These are phyloP conservation scores for Hydropsyche tenuis DNA, from an alignment of 1,140 invertebrate species.

Conservation along the genomic window DNA sequence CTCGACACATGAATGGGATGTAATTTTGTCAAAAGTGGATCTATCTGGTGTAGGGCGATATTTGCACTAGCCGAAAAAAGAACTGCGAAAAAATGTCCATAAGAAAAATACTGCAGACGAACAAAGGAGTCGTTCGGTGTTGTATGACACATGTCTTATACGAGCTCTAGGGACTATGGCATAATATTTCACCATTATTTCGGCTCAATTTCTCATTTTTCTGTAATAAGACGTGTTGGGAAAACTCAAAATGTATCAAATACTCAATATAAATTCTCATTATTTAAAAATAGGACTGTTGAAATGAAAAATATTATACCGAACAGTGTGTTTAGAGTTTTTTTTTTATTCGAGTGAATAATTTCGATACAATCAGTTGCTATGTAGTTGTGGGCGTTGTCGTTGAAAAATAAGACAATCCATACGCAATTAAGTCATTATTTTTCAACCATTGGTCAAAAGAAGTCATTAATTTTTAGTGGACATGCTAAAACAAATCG, in stretches of 20 bases:
- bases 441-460: not conserved
- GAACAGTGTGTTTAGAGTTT: too few species aligned
- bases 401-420: too few species aligned
- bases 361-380: too few species aligned
- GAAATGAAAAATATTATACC: too few species aligned
- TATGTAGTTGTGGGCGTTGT: too few species aligned
- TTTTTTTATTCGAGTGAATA: too few species aligned
- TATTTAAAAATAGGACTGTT: too few species aligned
- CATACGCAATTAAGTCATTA: too few species aligned
- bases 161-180: not conserved
- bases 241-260: too few species aligned
- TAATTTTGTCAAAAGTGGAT: conserved; percentile 27
- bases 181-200: not conserved
- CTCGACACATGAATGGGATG: conserved; percentile 25
- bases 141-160: not conserved
- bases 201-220: not conserved
- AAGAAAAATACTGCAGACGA: not conserved
- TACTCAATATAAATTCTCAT: too few species aligned
- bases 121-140: conserved; percentile 4
- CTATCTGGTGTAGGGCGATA: not conserved
- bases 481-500: not conserved
- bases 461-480: conserved; percentile 4
- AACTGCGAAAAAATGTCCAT: not conserved
- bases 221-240: too few species aligned
- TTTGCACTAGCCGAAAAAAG: conserved; percentile 5